phyloP scores from a whole-genome alignment of 2,113 vertebrate species.

The Pomatorhinus ruficollis region DNA sequence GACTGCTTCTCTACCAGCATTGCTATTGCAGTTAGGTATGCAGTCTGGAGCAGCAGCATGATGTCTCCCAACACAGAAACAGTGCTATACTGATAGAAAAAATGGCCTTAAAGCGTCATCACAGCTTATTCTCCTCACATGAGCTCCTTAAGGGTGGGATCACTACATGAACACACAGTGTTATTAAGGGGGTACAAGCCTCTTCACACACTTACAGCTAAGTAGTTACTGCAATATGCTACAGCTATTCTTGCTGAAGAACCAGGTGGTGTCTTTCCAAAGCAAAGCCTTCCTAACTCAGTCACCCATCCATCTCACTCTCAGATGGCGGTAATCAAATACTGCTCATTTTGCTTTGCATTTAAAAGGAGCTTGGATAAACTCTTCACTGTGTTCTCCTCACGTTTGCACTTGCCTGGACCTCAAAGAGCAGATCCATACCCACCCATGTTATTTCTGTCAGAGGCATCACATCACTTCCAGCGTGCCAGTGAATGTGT shows the following conservation, averaged over 20 bases:
- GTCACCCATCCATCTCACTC: not conserved
- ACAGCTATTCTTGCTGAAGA: not conserved
- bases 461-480: not conserved
- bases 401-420: not conserved
- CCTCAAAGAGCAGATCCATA: not conserved
- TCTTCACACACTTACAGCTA: not conserved
- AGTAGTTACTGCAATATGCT: not conserved
- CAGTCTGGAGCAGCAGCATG: not conserved
- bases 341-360: not conserved
- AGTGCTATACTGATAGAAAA: not conserved
- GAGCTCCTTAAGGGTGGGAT: not conserved
- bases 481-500: not conserved
- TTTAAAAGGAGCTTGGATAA: not conserved
- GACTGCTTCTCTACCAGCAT: not conserved
- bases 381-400: not conserved
- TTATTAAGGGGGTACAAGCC: not conserved
- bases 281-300: not conserved
- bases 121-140: not conserved
- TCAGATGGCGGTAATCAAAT: slow-evolving; percentile 1
- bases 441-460: not conserved
- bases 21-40: not conserved
- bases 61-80: not conserved
- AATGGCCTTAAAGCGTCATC: not conserved
- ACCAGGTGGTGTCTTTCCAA: slow-evolving; percentile 12
- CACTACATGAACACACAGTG: not conserved